Conservation (phyloP, 2,888 invertebrate genomes). For the Acrobeloides nanus region DNA sequence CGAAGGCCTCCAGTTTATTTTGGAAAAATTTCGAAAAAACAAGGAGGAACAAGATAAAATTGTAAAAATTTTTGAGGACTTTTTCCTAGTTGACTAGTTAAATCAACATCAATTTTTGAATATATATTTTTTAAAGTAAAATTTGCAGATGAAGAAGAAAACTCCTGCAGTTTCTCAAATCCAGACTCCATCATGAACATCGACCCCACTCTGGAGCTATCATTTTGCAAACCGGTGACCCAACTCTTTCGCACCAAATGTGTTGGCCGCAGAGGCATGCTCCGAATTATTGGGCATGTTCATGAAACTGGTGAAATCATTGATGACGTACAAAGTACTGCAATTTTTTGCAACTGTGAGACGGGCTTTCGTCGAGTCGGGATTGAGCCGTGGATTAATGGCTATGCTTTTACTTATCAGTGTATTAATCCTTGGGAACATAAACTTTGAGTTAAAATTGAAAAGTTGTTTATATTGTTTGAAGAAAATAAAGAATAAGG, state of each 20-base stretch:
- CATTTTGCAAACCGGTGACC: slow-evolving; percentile 16
- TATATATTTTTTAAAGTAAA: slow-evolving; percentile 1
- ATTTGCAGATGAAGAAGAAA: slow-evolving; percentile 4
- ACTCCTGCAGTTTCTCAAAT: slow-evolving; percentile 4
- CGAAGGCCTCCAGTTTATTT: no score
- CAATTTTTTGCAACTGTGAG: slow-evolving; percentile 17
- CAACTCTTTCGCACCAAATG: slow-evolving; percentile 7
- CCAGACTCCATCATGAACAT: slow-evolving; percentile 8
- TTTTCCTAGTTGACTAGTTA: no score
- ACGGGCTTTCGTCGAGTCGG: slow-evolving; percentile 10
- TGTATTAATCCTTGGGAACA: no score
- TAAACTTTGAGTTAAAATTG: no score
- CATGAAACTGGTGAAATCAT: slow-evolving; percentile 17
- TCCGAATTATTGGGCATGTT: slow-evolving; percentile 17
- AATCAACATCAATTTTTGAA: slow-evolving; percentile 7
- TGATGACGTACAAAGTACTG: slow-evolving; percentile 15
- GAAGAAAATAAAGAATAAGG: no score
- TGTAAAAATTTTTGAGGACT: no score
- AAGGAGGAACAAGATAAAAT: no score
- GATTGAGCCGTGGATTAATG: slow-evolving; percentile 21
- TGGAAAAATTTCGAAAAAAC: no score
- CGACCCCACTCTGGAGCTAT: slow-evolving; percentile 13
- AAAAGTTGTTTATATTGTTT: no score
- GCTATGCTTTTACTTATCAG: slow-evolving; percentile 19
- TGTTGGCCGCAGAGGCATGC: slow-evolving; percentile 14